Evolutionary conservation across 53 echinoderm and acorn worm species (phyloP), one percentile per base, ranked within the genome.

Genomic region (Astropecten irregularis): DNA sequence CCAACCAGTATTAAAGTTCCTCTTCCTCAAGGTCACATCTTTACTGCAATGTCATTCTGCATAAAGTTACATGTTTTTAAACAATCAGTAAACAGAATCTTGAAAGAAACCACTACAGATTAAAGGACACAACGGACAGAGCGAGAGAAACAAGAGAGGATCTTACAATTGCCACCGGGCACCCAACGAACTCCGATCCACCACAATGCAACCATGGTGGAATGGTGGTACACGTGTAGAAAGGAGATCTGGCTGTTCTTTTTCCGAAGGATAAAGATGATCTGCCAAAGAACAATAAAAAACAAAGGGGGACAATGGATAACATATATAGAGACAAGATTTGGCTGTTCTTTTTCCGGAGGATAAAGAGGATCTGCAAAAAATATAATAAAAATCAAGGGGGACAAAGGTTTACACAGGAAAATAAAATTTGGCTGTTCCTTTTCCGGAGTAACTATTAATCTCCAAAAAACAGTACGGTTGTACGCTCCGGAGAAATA

Each of bases 111-210:
- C n/a, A n/a, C n/a, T n/a, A n/a, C n/a, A n/a, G n/a, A n/a, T n/a
- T n/a, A n/a, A n/a, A n/a, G n/a, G n/a, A n/a, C n/a, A n/a, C n/a
- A n/a, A n/a, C n/a, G n/a, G n/a, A n/a, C n/a, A n/a, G n/a, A n/a
- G n/a, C n/a, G n/a, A n/a, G n/a, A n/a, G n/a, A n/a, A n/a, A n/a
- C n/a, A n/a, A n/a, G n/a, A n/a, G n/a, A n/a, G n/a, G n/a, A n/a
- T 87, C 92, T 86, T 83, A 94, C 94, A 82, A 28, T 89, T 72
- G 21, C 97, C 97, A 3, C 97, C 97, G 0, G 92, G 82, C 0
- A 97, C 85, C 83, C 88, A 97, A n/a, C 92, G 81, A 3, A 97
- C 94, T 28, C 97, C 97, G 2, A 97, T 68, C 94, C 92, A 97
- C 97, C 94, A 94, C 13, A 94, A 68, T 66, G 88, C 44, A 3